Evolutionary conservation across 2,888 invertebrate genomes (phyloP), one percentile per base, ranked within the genome.

Genomic region (Apomyelois bistriatella): DNA sequence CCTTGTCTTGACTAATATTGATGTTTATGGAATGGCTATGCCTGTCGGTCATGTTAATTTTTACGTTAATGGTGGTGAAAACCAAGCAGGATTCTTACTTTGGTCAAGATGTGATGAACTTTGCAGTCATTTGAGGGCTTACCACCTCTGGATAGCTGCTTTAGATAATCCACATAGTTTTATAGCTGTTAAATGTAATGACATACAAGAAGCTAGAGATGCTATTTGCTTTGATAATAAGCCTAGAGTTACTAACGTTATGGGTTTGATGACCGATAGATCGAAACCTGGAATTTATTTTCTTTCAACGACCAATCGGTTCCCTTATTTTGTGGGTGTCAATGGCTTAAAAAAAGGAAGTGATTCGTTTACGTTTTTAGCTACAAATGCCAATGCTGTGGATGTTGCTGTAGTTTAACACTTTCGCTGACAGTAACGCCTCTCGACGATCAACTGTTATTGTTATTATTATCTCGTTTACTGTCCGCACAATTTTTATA

Each of bases 21-120:
- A 87, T 37, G 81, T 73, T 0, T 82, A 65, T 2, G 86, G 86
- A 0, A 81, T 82, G 76, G 82, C 84, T 0, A 76, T 80, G 0
- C 83, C 86, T 0, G 60, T 82, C 0, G 86, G 83, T 1, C 85
- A 86, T 59, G 72, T 82, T 0, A 82, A 82, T 52, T 83, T 79
- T 54, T 87, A 85, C 54, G 78, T 86, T 2, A 87, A 87, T 17
- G 86, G 86, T 0, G 86, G 86, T 0, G 86, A 85, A 52, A 79
- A 59, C 46, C 82, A 82, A 54, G 74, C 79, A 0, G 75, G 73
- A 0, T 74, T 75, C 13, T 2, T 75, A 1, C 4, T 71, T 0
- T 73, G 68, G 69, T 52, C 66, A 4, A 74, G 74, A 0, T 82
- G 82, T 35, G 66, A 61, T 13, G 57, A 65, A 0, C 0, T 76